A percentile compares a stretch with the other conserved stretches of the same genome.
These are phyloP conservation scores for Myotis planiceps DNA, from an alignment of 2,797 vertebrate genomes.

Conservation along the genomic window DNA sequence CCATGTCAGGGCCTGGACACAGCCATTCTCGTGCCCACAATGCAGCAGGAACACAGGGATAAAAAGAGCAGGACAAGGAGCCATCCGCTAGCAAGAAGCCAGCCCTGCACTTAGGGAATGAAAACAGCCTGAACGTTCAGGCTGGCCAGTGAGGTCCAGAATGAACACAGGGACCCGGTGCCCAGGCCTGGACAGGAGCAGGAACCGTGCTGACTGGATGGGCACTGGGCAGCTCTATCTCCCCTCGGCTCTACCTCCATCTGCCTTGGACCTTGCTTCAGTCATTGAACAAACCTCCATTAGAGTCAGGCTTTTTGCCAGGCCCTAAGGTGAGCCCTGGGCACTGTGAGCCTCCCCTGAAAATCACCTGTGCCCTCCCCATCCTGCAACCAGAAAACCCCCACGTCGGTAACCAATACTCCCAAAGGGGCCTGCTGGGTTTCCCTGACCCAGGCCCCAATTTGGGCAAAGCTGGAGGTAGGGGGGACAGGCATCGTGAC, in stretches of 20 bases:
- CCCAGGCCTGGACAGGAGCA: not conserved
- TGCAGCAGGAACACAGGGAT: not conserved
- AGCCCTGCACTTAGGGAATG: not conserved
- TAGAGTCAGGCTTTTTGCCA: not conserved
- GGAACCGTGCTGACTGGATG: accelerated
- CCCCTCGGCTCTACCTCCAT: not conserved
- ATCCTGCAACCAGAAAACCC: not conserved
- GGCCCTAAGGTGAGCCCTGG: not conserved
- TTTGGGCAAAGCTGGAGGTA: not conserved
- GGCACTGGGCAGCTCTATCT: not conserved
- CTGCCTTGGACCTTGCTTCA: not conserved
- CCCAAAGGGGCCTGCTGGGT: accelerated
- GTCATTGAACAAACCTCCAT: not conserved
- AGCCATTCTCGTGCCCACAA: no score
- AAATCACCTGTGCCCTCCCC: not conserved
- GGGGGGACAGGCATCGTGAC: accelerated
- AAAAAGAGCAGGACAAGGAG: not conserved
- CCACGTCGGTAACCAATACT: accelerated
- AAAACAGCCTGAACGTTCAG: not conserved
- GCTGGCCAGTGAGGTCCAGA: accelerated
- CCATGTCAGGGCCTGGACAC: accelerated
- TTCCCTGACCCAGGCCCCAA: not conserved
- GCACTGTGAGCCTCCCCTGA: not conserved
- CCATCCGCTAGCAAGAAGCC: not conserved
- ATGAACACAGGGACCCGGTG: accelerated